These are phyloP conservation scores for Schmidtea mediterranea DNA, from an alignment of 1,140 invertebrate genomes.

Conservation along the genomic window DNA sequence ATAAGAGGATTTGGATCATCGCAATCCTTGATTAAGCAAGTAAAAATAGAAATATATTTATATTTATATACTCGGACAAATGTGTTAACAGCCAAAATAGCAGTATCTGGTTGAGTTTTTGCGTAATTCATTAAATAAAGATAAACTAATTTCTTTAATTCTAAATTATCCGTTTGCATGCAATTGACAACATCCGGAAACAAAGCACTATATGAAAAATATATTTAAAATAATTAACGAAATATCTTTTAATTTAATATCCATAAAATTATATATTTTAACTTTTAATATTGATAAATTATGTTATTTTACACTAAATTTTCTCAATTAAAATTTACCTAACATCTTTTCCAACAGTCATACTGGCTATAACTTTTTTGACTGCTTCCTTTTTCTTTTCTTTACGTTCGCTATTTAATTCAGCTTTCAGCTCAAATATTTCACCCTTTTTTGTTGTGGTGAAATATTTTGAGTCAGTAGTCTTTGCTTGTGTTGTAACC, in stretches of 20 bases:
- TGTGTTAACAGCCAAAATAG: conserved; percentile 99
- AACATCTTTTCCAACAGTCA: conserved; percentile 74
- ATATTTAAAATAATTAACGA: too few relatives aligned
- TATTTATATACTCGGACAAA: conserved; percentile 67
- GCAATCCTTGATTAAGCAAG: too few relatives aligned
- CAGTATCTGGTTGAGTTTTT: conserved; percentile 97
- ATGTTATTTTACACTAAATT: background rate
- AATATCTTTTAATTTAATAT: background rate
- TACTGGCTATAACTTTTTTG: conserved; percentile 98
- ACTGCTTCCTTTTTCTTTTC: conserved; percentile 98
- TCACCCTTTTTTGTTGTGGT: conserved; percentile 95
- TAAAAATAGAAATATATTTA: background rate
- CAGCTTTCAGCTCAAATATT: conserved; percentile 92
- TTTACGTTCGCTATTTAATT: conserved; percentile 96
- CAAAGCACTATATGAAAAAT: conserved; percentile 36
- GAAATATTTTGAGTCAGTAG: conserved; percentile 99
- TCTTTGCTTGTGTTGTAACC: conserved; percentile 27
- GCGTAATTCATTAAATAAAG: conserved; percentile 99
- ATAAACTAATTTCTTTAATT: conserved; percentile 95
- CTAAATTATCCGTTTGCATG: conserved; percentile 99
- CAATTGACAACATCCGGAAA: conserved; percentile 99
- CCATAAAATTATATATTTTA: background rate
- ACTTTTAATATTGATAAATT: too few relatives aligned
- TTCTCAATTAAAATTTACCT: conserved; percentile 19
- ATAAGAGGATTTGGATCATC: conserved; percentile 98